phyloP scores from a whole-genome alignment of 2,888 invertebrate genomes.

The Venusia cambrica region DNA sequence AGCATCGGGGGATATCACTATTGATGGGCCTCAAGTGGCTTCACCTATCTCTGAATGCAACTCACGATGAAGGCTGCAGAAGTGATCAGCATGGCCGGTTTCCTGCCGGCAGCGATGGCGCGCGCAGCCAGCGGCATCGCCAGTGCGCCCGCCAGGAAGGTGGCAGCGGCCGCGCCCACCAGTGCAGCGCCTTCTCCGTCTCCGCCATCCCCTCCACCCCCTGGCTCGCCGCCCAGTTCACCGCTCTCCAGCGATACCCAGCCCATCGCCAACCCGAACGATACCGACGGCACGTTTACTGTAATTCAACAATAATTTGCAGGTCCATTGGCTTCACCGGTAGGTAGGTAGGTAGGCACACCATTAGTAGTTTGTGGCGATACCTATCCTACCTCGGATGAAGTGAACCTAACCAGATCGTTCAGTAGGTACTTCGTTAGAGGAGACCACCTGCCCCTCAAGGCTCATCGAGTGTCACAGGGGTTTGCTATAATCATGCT shows the following conservation, averaged over 20 bases:
- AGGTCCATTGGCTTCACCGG: too few relatives aligned
- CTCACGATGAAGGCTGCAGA: constrained; percentile 51
- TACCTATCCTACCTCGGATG: too few relatives aligned
- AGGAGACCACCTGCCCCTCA: too few relatives aligned
- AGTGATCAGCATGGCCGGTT: constrained; percentile 48
- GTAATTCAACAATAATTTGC: constrained; percentile 19
- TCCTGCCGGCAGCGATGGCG: constrained; percentile 46
- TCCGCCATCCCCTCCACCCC: constrained; percentile 25
- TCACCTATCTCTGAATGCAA: too few relatives aligned
- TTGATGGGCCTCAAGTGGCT: too few relatives aligned
- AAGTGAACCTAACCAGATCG: too few relatives aligned
- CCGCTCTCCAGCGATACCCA: constrained; percentile 63
- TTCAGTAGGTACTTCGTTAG: too few relatives aligned
- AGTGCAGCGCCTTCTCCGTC: constrained; percentile 22
- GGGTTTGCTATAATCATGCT: too few relatives aligned
- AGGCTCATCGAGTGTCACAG: too few relatives aligned
- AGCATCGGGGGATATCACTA: too few relatives aligned
- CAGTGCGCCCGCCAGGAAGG: constrained; percentile 44
- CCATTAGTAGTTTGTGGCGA: too few relatives aligned
- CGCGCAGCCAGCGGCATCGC: constrained; percentile 55
- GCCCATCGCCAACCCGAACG: constrained; percentile 59
- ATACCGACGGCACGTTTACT: constrained; percentile 60
- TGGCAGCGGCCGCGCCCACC: constrained; percentile 42
- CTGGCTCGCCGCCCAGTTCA: constrained; percentile 23
- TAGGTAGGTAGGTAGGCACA: too few relatives aligned